Percentiles rank a stretch among this genome's conserved stretches.
phyloP scores from a whole-genome alignment of 2,888 invertebrate genomes.

The Andrena flavipes region DNA sequence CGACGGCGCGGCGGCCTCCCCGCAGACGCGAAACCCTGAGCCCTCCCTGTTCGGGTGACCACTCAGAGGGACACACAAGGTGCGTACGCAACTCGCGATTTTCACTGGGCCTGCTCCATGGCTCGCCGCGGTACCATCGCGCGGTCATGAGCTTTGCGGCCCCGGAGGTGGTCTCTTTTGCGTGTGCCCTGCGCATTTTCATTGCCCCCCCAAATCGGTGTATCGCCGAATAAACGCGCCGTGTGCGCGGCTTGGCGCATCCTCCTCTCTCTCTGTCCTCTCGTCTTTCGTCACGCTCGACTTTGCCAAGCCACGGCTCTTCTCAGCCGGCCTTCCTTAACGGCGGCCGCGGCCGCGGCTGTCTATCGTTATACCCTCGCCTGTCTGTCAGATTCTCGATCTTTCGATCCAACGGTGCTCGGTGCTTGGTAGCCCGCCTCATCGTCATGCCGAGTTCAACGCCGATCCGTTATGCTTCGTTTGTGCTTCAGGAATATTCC shows the following conservation, averaged over 20 bases:
- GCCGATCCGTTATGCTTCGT: background rate
- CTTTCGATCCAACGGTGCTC: background rate
- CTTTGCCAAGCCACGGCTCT: slow-evolving; percentile 55
- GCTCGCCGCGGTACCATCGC: slow-evolving; percentile 75
- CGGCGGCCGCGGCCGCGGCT: slow-evolving; percentile 1
- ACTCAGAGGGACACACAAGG: slow-evolving; percentile 86
- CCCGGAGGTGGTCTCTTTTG: slow-evolving; percentile 77
- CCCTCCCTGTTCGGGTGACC: slow-evolving; percentile 78
- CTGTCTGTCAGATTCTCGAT: slow-evolving; percentile 30
- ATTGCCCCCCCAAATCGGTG: slow-evolving; percentile 75
- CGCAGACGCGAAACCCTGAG: slow-evolving; percentile 78
- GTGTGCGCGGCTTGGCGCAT: slow-evolving; percentile 69
- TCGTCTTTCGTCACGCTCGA: slow-evolving; percentile 34
- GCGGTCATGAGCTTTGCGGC: slow-evolving; percentile 79
- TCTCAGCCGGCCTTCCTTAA: slow-evolving; percentile 43
- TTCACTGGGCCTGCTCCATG: slow-evolving; percentile 96
- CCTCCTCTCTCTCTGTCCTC: slow-evolving; percentile 52
- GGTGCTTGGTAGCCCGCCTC: background rate
- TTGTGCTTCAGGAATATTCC: slow-evolving; percentile 7
- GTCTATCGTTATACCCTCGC: background rate
- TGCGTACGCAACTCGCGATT: slow-evolving; percentile 97
- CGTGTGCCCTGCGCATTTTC: slow-evolving; percentile 82
- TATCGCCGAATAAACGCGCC: slow-evolving; percentile 78
- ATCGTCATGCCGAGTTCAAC: slow-evolving; percentile 37
- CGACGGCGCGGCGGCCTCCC: slow-evolving; percentile 72